Base-by-base conservation (phyloP, 1,140 invertebrate species). In the Rhopalosiphum padi region DNA sequence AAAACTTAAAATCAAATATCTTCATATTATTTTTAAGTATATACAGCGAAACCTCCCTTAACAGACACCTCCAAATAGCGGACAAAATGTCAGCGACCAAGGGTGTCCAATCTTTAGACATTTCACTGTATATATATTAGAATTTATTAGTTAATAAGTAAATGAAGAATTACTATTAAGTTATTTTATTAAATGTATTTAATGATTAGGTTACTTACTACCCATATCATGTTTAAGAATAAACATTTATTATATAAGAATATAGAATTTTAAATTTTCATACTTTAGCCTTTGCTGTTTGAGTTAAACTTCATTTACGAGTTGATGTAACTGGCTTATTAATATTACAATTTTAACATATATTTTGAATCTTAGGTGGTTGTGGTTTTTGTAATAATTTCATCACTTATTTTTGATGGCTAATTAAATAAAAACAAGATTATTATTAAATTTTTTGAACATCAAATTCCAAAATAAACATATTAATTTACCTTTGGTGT, bases 331-430 rank as follows among this genome's bases (percentile, higher is more conserved):
- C 96, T 93, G 48, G 91, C 85, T 92, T 92, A 89, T 89, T 89
- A 91, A 55, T 68, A 77, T 91, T 91, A 92, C n/a, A 85, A 35
- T 18, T 92, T 53, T 92, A 85, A 92, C 21, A 53, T 48, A 92
- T 22, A 92, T 92, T 92, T 41, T 92, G 91, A 85, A 83, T 37
- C 35, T 92, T 92, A 37, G 82, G 91, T 37, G 97, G 97, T 95
- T 98, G 98, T 94, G 98, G 97, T 41, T 95, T 98, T 98, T 94
- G 98, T 98, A 93, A 98, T 98, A 94, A 98, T 98, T 95, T 98
- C 98, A 95, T 98, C 98, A 95, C 98, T 98, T 94, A 98, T 98
- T 95, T 98, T 98, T 82, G 98, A 95, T 82, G 98, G 97, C 95
- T 98, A 98, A 98, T 95, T 86, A 94, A 92, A 22, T 22, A 35